Evolutionary conservation across 2,113 vertebrate species (phyloP), one percentile per base, ranked within the genome.

Genomic region (Syngnathus scovelli): DNA sequence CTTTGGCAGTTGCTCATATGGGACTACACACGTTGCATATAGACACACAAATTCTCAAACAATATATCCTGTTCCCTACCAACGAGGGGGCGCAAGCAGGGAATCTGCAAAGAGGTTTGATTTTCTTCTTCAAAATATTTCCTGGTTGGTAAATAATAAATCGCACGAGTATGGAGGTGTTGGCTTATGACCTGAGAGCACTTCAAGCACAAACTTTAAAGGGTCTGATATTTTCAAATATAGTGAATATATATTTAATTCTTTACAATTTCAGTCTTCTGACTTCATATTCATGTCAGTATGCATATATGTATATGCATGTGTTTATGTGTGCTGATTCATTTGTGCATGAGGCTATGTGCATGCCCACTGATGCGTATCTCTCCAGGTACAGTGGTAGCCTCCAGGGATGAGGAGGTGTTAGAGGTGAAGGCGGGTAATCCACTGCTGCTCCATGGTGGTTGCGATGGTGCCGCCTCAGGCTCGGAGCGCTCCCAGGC

Each of bases 351-450:
- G 49, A 70, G 51, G 69, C 64, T 64, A 46, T 64, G 65, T 62
- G 71, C 64, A 41, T 84, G 70, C 73, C 77, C 75, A 78, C 70
- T 77, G 80, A 86, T 82, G 78, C 81, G 43, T 79, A 76, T 84
- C 78, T 85, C 71, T 80, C 70, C 83, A 92, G 92, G 89, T 87
- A 84, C 75, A 62, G 72, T 73, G 78, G 70, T 72, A 71, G 74
- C 87, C 84, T 83, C 75, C 68, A 71, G 80, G 81, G 86, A 88
- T 77, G 82, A 78, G 72, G 82, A 89, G 86, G 87, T 84, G 78
- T 87, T 77, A 72, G 86, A 84, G 84, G 86, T 84, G 78, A 88
- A 85, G 84, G 76, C 79, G 71, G 80, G 81, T 79, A 83, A 85
- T 83, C 82, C 74, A 74, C 78, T 76, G 83, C 82, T 82, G 82